Evolutionary conservation across 2,797 vertebrate genomes (phyloP).

Genomic region (Rhabdophis nuchalis): DNA sequence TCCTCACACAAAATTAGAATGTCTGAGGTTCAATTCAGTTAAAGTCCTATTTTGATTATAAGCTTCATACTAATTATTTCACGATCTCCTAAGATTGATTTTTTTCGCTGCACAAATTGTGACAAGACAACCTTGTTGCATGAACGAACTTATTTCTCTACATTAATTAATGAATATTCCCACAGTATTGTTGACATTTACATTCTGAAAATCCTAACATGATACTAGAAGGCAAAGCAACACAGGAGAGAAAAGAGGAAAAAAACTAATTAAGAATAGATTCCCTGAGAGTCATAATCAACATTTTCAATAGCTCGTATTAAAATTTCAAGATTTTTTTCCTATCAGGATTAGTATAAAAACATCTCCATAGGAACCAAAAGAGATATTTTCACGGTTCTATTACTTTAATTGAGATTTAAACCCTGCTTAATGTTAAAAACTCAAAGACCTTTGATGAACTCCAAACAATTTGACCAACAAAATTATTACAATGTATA

Average conservation of each 20-base stretch:
- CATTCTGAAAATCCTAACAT: slow-evolving; percentile 57
- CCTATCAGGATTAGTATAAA: slow-evolving; percentile 68
- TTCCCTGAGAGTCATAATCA: slow-evolving; percentile 61
- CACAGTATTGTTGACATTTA: slow-evolving; percentile 35
- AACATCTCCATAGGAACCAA: slow-evolving; percentile 16
- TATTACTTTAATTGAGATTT: slow-evolving; percentile 21
- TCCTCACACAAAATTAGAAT: background rate
- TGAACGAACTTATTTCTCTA: background rate
- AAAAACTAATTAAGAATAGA: slow-evolving; percentile 73
- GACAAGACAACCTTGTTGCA: background rate
- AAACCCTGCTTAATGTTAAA: slow-evolving; percentile 36
- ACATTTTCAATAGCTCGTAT: slow-evolving; percentile 67
- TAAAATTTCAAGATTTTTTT: slow-evolving; percentile 57
- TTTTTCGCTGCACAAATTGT: background rate
- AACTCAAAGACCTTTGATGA: slow-evolving; percentile 22
- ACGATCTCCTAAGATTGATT: background rate
- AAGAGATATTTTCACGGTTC: background rate
- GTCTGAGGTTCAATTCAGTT: background rate
- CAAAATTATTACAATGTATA: slow-evolving; percentile 57
- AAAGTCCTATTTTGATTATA: background rate
- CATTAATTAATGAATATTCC: slow-evolving; percentile 22
- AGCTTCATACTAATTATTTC: background rate
- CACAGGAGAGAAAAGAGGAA: slow-evolving; percentile 31
- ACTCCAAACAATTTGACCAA: slow-evolving; percentile 41
- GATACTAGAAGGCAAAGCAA: slow-evolving; percentile 27